A percentile compares a stretch with the other conserved stretches of the same genome.
These are phyloP conservation scores for Strongylocentrotus purpuratus DNA, from an alignment of 35 echinoderm and acorn worm genomes.

Conservation along the genomic window DNA sequence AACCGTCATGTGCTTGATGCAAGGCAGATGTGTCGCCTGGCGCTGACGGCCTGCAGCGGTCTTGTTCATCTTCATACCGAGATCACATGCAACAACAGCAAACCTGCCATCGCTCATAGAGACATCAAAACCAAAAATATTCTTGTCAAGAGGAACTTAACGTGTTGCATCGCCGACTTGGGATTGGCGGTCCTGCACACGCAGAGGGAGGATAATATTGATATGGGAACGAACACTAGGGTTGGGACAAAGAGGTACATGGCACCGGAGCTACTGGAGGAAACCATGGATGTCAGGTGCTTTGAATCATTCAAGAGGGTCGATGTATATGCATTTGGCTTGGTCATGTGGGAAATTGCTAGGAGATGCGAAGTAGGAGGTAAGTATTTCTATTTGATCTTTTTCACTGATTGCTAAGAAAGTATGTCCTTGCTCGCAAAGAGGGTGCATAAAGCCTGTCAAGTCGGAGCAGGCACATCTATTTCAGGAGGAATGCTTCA, in stretches of 20 bases:
- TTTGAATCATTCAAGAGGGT: slow-evolving; percentile 98
- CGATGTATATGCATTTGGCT: slow-evolving; percentile 96
- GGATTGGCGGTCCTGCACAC: slow-evolving; percentile 92
- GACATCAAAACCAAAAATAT: slow-evolving; percentile 98
- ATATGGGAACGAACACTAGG: slow-evolving; percentile 83
- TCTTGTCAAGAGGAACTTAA: slow-evolving; percentile 84
- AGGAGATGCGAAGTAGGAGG: slow-evolving; percentile 92
- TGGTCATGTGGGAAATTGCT: slow-evolving; percentile 93
- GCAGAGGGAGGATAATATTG: slow-evolving; percentile 73
- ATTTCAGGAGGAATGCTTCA: too few relatives aligned
- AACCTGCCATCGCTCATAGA: slow-evolving; percentile 93
- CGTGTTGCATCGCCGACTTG: slow-evolving; percentile 94
- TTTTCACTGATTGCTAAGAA: not conserved
- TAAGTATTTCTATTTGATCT: slow-evolving; percentile 55
- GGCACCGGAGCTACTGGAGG: slow-evolving; percentile 92
- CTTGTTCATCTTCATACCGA: slow-evolving; percentile 95
- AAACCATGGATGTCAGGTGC: slow-evolving; percentile 79
- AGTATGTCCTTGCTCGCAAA: not conserved
- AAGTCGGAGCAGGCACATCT: too few relatives aligned
- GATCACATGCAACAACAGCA: slow-evolving; percentile 92
- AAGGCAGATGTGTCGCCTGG: slow-evolving; percentile 69
- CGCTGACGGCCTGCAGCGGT: slow-evolving; percentile 81
- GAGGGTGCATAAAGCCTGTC: too few relatives aligned
- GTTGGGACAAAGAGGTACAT: slow-evolving; percentile 97
- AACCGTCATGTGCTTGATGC: slow-evolving; percentile 87